Evolutionary conservation across 2,888 invertebrate species (phyloP), one percentile per base, ranked within the genome.

Genomic region (Scaptomyza cyrtandrae): DNA sequence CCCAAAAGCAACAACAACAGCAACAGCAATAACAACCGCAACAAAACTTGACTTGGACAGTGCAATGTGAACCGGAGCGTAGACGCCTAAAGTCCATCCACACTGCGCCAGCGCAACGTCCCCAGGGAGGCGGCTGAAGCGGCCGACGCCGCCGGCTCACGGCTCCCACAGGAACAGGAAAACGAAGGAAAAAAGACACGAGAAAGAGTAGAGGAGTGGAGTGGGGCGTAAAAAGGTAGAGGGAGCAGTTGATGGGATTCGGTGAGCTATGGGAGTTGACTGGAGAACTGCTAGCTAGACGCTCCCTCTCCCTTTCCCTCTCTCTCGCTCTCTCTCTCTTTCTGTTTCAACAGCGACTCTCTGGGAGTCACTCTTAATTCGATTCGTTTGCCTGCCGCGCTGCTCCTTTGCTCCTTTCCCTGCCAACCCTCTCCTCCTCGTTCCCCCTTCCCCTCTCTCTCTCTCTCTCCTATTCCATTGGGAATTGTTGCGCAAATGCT

Each of bases 331-430:
- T 11, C 19, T 53, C n/a, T 29, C 24, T 24, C 5, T 24, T 24
- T 24, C 4, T 5, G 70, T 54, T 63, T 68, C 63, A 58, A 29
- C 46, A 33, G 64, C 41, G 59, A 48, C 49, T 44, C 31, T 53
- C 37, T 62, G 62, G 31, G 62, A 46, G 37, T 41, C 84, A 86
- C 90, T 90, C 91, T 91, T 91, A 91, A 91, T 91, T 91, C 90
- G 91, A 91, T 91, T 91, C 91, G 90, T 90, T 82, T 90, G 90
- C 90, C 55, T 41, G 49, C 52, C 31, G 31, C 31, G 33, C 11
- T 61, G 63, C 41, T 41, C 65, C 55, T 46, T 56, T 66, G 68
- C 78, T 70, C 65, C 72, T 77, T 69, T 78, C 71, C 68, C 82
- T 70, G 60, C 63, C 69, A 50, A 29, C 19, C 64, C 46, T 54